Base-by-base conservation (phyloP, 1,140 invertebrate genomes). In the Odontomachus brunneus region DNA sequence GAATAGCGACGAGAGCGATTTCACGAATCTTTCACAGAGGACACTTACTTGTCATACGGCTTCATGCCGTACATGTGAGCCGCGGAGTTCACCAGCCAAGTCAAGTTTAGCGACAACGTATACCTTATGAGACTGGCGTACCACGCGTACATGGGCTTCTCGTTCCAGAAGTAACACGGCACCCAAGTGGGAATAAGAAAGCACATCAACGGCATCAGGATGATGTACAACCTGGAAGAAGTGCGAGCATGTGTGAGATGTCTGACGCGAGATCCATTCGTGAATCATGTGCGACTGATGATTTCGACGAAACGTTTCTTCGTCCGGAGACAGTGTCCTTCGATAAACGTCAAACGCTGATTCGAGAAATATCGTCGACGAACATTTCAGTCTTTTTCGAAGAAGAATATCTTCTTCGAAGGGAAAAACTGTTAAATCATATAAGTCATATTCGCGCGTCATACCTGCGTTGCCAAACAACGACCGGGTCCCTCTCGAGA, bases 81-180 rank as follows among this genome's bases (percentile, higher is more conserved):
- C 0, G 96, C 96, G 78, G 97, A 97, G 92, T 99, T 99, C 0
- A 99, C 97, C 1, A 97, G 93, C 98, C 98, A 99, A 0, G 98
- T 99, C 0, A 95, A 91, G 90, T 99, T 96, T 5, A 99, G 93
- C 38, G 95, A 94, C 0, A 96, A 3, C 0, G 96, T 94, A 90
- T 98, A 98, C 55, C 98, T 95, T 17, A 96, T 92, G 44, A 98
- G 93, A 48, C 95, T 96, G 19, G 93, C 89, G 74, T 96, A 95
- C 85, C 96, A 94, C 0, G 96, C 93, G 29, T 93, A 93, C 86
- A 93, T 93, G 4, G 92, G 91, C 22, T 93, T 94, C 90, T 97
- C 97, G 22, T 96, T 95, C 95, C 97, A 98, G 82, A 96, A 97
- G 84, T 95, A 95, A 90, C 95, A 96, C 89, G 94, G 97, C 71